phyloP scores from a whole-genome alignment of 2,113 vertebrate species.

The Pycnonotus jocosus region DNA sequence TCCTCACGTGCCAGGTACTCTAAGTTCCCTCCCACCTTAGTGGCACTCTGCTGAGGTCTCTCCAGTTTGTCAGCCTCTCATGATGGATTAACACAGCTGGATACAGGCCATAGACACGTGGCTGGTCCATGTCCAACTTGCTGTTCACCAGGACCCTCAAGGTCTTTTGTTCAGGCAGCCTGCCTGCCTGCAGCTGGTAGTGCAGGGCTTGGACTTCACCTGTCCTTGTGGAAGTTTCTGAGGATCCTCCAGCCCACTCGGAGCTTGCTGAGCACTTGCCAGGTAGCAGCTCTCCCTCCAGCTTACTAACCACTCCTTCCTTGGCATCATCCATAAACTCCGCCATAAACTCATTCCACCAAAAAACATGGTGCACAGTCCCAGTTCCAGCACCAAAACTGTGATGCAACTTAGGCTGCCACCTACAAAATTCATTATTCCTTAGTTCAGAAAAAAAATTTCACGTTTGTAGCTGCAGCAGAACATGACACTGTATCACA shows the following conservation, averaged over 20 bases:
- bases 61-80: neutral
- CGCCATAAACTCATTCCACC: neutral
- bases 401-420: neutral
- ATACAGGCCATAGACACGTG: neutral
- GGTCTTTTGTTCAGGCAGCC: neutral
- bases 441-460: neutral
- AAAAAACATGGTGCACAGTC: rapidly evolving
- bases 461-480: neutral
- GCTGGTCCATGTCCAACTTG: neutral
- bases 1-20: neutral
- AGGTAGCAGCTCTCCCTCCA: neutral
- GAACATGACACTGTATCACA: neutral
- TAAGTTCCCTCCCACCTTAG: neutral
- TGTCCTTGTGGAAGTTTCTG: neutral
- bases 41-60: neutral
- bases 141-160: neutral
- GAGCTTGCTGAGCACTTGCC: neutral
- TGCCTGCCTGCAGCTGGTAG: neutral
- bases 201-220: too few species aligned
- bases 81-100: neutral
- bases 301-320: neutral
- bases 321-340: neutral
- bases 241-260: neutral
- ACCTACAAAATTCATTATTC: neutral
- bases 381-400: neutral